These are phyloP conservation scores for Benthosema pterotum DNA, from an alignment of 2,797 vertebrate species.

Conservation along the genomic window DNA sequence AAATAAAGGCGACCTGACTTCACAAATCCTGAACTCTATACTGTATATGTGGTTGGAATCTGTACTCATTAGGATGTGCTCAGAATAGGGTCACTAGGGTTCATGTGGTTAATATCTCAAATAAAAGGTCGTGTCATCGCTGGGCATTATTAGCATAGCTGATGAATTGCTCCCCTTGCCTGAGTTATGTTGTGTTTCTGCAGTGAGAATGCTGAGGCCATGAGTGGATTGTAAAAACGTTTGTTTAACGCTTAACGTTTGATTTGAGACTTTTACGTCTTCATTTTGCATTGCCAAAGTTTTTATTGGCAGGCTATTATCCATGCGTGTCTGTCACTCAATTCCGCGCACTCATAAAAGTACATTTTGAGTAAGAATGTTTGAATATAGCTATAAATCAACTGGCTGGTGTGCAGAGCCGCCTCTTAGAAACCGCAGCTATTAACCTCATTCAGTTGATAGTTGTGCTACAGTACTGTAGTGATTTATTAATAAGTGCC, in stretches of 20 bases:
- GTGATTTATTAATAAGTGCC: too few relatives aligned
- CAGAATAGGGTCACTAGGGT: too few relatives aligned
- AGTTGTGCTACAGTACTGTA: too few relatives aligned
- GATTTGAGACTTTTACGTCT: too few relatives aligned
- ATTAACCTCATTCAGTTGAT: conserved; percentile 39
- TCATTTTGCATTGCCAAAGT: too few relatives aligned
- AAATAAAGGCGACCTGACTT: too few relatives aligned
- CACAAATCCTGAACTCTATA: too few relatives aligned
- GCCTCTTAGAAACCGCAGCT: conserved; percentile 31
- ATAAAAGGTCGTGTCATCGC: background rate
- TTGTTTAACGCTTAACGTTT: too few relatives aligned
- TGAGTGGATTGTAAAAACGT: conserved; percentile 1
- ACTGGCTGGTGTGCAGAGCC: conserved; percentile 12
- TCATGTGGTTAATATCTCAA: too few relatives aligned
- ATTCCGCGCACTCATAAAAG: conserved; percentile 24
- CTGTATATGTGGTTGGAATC: too few relatives aligned
- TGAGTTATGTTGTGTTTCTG: conserved; percentile 25
- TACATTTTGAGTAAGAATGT: background rate
- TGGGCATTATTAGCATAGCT: conserved; percentile 23
- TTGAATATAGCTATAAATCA: background rate
- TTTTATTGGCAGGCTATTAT: background rate
- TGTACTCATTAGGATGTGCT: too few relatives aligned
- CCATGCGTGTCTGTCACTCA: conserved; percentile 21
- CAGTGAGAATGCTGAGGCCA: conserved; percentile 18
- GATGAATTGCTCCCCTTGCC: conserved; percentile 29